Conservation (phyloP, 2,113 vertebrate genomes). For the Platysteira castanea region DNA sequence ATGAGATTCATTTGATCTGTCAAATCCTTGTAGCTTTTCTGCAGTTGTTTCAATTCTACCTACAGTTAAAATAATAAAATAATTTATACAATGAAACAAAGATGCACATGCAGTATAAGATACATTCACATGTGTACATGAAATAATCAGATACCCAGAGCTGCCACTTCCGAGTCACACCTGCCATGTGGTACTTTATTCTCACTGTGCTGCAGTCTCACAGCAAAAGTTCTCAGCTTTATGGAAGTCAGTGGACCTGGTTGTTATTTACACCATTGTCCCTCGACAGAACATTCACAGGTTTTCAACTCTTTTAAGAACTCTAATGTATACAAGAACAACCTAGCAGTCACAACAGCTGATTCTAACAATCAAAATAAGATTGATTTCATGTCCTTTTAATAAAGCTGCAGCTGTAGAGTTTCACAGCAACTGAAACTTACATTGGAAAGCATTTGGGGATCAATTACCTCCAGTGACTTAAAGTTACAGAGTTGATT, state of each 20-base stretch:
- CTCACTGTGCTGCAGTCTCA: background rate
- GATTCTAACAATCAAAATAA: background rate
- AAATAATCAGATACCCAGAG: background rate
- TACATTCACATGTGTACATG: fast-evolving
- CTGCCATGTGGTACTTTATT: background rate
- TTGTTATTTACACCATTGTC: background rate
- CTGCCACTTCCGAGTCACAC: background rate
- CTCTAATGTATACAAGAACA: background rate
- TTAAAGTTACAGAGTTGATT: background rate
- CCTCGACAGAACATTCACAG: background rate
- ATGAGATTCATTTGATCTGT: conserved; percentile 95
- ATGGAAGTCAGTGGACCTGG: background rate
- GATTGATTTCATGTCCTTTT: background rate
- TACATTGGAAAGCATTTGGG: background rate
- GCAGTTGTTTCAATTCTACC: conserved; percentile 97
- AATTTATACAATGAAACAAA: background rate
- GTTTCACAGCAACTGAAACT: background rate
- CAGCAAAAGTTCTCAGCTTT: background rate
- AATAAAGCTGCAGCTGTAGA: background rate
- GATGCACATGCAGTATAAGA: background rate
- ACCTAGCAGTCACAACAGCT: background rate
- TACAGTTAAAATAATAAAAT: conserved; percentile 50
- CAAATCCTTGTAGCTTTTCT: conserved; percentile 92
- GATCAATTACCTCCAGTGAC: background rate
- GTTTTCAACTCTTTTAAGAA: background rate